These are phyloP conservation scores for Arizona elegans DNA, from an alignment of 2,113 vertebrate genomes.

Conservation along the genomic window DNA sequence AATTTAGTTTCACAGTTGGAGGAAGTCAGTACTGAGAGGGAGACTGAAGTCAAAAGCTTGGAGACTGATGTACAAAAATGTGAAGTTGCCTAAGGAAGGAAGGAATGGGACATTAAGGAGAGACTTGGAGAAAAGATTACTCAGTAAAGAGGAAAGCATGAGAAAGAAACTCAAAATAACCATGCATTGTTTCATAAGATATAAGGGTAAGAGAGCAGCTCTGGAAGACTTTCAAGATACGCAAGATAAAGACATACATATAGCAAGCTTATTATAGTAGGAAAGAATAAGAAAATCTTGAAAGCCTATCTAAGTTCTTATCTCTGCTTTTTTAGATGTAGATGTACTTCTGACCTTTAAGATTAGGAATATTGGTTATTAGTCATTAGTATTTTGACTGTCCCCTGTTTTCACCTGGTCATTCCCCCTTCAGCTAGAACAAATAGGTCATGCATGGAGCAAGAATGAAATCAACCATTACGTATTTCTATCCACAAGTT, in stretches of 20 bases:
- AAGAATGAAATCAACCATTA: background rate
- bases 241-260: no score
- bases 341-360: background rate
- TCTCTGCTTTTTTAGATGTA: background rate
- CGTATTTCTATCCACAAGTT: background rate
- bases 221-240: background rate
- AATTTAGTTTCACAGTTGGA: no score
- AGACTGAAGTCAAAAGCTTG: no score
- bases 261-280: background rate
- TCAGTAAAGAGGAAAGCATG: background rate
- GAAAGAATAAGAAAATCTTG: background rate
- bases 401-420: background rate
- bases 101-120: background rate
- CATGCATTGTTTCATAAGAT: background rate
- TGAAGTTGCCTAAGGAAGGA: background rate
- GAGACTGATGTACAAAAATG: background rate
- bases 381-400: background rate
- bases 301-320: background rate
- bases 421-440: background rate
- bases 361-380: background rate
- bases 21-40: background rate
- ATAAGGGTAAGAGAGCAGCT: background rate
- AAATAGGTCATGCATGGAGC: background rate
- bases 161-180: no score
- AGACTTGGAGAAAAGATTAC: background rate